A percentile compares a stretch with the other conserved stretches of the same genome.
Evolutionary conservation across 2,113 vertebrate species (phyloP).

Genomic region (Planiliza haematocheilus): DNA sequence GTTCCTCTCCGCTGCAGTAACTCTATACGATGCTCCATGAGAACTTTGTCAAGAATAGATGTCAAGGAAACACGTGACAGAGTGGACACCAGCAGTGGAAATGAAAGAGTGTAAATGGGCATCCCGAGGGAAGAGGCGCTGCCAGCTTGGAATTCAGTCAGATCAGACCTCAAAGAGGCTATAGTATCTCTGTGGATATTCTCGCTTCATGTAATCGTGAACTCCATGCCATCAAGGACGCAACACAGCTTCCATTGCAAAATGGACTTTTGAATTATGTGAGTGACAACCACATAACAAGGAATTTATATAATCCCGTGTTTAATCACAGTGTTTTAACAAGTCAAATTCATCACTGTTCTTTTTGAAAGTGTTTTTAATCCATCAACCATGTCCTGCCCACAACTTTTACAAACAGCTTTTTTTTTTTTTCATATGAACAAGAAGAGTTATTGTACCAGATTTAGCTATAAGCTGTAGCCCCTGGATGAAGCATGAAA

Average conservation of each 20-base stretch:
- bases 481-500: not conserved
- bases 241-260: slow-evolving; percentile 22
- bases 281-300: not conserved
- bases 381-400: too few species aligned
- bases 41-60: slow-evolving; percentile 58
- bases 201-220: slow-evolving; percentile 33
- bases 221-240: slow-evolving; percentile 38
- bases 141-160: slow-evolving; percentile 42
- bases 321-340: not conserved
- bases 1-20: slow-evolving; percentile 51
- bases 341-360: not conserved
- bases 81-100: slow-evolving; percentile 66
- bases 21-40: slow-evolving; percentile 48
- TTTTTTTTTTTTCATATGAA: not conserved
- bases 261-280: slow-evolving; percentile 6
- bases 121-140: slow-evolving; percentile 44
- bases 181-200: slow-evolving; percentile 33
- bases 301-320: not conserved
- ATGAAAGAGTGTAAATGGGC: slow-evolving; percentile 56
- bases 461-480: not conserved
- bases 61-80: slow-evolving; percentile 65
- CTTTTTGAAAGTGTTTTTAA: too few species aligned
- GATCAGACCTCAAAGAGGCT: slow-evolving; percentile 45
- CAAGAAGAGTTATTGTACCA: not conserved
- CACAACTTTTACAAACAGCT: too few species aligned